Percentiles rank a stretch among this genome's conserved stretches.
Evolutionary conservation across 1,140 invertebrate species (phyloP).

Genomic region (Panagrolaimus sp.): DNA sequence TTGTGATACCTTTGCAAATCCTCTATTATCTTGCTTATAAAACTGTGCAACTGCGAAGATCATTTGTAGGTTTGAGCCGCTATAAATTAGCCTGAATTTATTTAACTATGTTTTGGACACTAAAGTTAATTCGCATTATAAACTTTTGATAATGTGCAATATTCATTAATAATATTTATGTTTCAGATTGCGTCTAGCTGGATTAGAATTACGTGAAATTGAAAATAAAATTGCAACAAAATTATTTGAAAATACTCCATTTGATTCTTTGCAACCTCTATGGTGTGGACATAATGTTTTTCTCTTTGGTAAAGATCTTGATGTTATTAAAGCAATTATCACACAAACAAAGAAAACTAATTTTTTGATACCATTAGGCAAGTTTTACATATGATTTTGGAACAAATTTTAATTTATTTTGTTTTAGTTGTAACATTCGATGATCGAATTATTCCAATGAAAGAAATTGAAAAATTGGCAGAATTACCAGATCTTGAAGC

Average conservation of each 20-base stretch:
- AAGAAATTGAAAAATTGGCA: slow-evolving; percentile 34
- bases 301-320: slow-evolving; percentile 35
- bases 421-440: slow-evolving; percentile 42
- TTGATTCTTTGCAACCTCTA: slow-evolving; percentile 27
- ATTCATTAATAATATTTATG: too few species aligned
- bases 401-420: background rate
- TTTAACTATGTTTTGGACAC: background rate
- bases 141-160: too few species aligned
- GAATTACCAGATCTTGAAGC: slow-evolving; percentile 35
- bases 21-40: too few species aligned
- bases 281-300: slow-evolving; percentile 32
- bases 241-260: slow-evolving; percentile 43
- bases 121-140: too few species aligned
- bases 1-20: too few species aligned
- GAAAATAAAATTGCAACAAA: slow-evolving; percentile 41
- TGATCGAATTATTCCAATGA: slow-evolving; percentile 38
- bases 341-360: slow-evolving; percentile 39
- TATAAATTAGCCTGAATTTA: background rate
- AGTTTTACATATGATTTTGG: slow-evolving; percentile 19
- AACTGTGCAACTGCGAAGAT: too few species aligned
- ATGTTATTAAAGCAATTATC: slow-evolving; percentile 36
- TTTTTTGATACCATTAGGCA: slow-evolving; percentile 46
- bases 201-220: slow-evolving; percentile 40
- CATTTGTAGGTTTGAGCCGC: too few species aligned
- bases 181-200: slow-evolving; percentile 42